Evolutionary conservation across 1,140 invertebrate species (phyloP), one percentile per base, ranked within the genome.

Genomic region (Drosophila arizonae): DNA sequence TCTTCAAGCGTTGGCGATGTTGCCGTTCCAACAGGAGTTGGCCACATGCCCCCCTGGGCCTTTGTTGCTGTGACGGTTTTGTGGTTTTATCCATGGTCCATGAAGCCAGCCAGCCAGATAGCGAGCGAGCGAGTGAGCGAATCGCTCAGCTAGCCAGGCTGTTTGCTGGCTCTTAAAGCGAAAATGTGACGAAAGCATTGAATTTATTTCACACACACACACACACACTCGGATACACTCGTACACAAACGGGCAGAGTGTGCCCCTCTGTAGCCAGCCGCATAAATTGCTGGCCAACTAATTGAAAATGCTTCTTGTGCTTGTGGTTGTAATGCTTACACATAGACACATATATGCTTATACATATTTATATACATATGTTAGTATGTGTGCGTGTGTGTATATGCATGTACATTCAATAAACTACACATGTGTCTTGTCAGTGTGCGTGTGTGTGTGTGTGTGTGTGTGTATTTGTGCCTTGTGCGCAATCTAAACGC

Each of bases 231-330:
- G 52, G 28, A 61, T 36, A 26, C 48, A 50, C 1, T 10, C 21
- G 10, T 26, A 50, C 1, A 15, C 21, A 13, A 17, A 17, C 17
- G 17, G 15, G 0, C 15, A 21, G 30, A 36, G 39, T 39, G 26
- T 21, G 5, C 50, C 36, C 15, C 41, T 68, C 39, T 24, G 36
- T 30, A 67, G 70, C 50, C 52, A 64, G 81, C 81, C 73, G 81
- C 81, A 85, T 85, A 85, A 85, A 85, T 85, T 85, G 81, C 81
- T 77, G 72, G 81, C 70, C 81, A 85, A 85, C 81, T 85, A 85
- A 85, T 85, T 85, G 81, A 85, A 85, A 85, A 85, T 85, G 81
- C 73, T 85, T 80, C 73, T 85, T 58, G 50, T 60, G 72, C 76
- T 65, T 57, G 76, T 72, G 67, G 68, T 64, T 58, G 65, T 76